Conservation (phyloP, 1,140 invertebrate species). For the Aphelinus certus region DNA sequence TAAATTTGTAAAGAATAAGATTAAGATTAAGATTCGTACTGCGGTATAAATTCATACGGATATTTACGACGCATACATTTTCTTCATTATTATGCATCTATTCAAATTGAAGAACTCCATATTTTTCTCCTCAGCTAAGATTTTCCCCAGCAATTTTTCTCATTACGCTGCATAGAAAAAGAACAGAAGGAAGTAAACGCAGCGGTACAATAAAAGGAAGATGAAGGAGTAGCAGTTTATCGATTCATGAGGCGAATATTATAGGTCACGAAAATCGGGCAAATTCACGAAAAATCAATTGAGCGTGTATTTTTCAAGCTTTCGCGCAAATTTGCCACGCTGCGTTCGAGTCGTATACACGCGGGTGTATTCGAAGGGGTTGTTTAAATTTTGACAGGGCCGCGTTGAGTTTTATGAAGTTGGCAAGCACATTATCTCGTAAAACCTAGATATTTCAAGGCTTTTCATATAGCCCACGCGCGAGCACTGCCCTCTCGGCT, state of each 20-base stretch:
- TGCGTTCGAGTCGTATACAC: too few species aligned
- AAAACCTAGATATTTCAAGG: neutral
- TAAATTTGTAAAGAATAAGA: too few species aligned
- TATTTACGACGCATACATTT: too few species aligned
- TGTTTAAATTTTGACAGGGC: conserved; percentile 24
- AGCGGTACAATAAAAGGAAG: neutral
- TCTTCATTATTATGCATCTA: too few species aligned
- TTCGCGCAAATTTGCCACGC: too few species aligned
- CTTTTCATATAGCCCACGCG: neutral
- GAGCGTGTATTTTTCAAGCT: neutral
- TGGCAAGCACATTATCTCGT: conserved; percentile 17
- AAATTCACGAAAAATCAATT: conserved; percentile 2
- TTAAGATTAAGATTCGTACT: too few species aligned
- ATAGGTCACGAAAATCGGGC: neutral
- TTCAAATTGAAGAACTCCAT: too few species aligned
- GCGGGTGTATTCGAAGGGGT: neutral
- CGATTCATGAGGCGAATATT: neutral
- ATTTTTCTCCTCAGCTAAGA: too few species aligned
- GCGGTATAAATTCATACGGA: too few species aligned
- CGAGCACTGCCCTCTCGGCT: neutral
- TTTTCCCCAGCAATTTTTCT: too few species aligned
- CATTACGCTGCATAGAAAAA: too few species aligned
- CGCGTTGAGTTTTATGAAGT: conserved; percentile 30
- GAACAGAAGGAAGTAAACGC: too few species aligned
- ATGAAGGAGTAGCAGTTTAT: neutral